phyloP scores from a whole-genome alignment of 2,113 vertebrate species.

The Pelecanus crispus region DNA sequence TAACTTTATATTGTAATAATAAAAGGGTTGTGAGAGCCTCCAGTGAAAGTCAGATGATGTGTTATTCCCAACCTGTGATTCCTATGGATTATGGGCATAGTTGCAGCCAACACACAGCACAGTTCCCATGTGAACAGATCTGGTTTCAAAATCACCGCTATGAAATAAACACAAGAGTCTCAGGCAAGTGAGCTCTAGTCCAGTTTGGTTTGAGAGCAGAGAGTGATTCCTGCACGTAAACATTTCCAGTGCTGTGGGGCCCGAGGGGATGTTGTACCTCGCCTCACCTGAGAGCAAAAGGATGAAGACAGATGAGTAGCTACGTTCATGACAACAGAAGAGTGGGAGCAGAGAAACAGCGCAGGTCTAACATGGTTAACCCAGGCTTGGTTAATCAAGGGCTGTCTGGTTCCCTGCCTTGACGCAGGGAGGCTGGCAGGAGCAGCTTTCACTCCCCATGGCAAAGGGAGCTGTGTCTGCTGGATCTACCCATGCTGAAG shows the following conservation, averaged over 20 bases:
- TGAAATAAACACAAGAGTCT: not conserved
- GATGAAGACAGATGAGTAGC: fast-evolving
- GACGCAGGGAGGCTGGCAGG: not conserved
- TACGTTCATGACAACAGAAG: not conserved
- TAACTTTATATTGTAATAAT: conserved; percentile 17
- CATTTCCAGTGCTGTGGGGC: not conserved
- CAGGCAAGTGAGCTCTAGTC: not conserved
- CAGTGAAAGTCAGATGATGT: conserved; percentile 2
- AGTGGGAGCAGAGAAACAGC: not conserved
- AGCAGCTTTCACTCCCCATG: not conserved
- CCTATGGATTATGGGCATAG: not conserved
- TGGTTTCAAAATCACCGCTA: not conserved
- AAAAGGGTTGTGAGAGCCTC: not conserved
- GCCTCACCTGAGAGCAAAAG: not conserved
- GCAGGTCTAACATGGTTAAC: fast-evolving
- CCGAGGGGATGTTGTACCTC: fast-evolving
- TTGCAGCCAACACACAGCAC: not conserved
- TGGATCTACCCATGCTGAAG: not conserved
- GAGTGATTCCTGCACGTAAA: not conserved
- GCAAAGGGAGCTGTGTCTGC: not conserved
- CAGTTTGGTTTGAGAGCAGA: not conserved
- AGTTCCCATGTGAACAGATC: not conserved
- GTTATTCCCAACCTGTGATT: not conserved
- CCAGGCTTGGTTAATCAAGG: not conserved
- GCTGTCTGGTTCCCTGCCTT: not conserved